phyloP scores from a whole-genome alignment of 2,797 vertebrate species.

The Diplodus puntazzo region DNA sequence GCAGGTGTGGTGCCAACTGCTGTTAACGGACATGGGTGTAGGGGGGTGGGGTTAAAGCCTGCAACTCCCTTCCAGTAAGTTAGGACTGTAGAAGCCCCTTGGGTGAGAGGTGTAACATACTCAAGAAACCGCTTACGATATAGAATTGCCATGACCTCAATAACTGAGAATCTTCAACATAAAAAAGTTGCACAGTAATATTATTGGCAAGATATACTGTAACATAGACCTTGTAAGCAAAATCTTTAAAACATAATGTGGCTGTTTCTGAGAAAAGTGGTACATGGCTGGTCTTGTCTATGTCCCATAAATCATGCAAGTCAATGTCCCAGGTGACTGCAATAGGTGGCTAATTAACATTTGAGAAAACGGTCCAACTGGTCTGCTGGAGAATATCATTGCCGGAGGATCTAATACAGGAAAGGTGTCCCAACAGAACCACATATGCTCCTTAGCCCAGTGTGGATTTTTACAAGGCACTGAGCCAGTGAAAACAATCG shows the following conservation, averaged over 20 bases:
- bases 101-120: no score
- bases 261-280: not conserved
- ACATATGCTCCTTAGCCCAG: slow-evolving; percentile 43
- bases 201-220: not conserved
- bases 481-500: slow-evolving; percentile 11
- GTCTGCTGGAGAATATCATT: slow-evolving; percentile 24
- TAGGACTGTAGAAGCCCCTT: no score
- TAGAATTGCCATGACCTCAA: no score
- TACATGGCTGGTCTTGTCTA: not conserved
- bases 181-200: no score
- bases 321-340: slow-evolving; percentile 24
- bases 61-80: no score
- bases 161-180: no score
- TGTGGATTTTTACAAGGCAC: slow-evolving; percentile 4
- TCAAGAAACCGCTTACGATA: no score
- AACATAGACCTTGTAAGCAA: not conserved
- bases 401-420: slow-evolving; percentile 44
- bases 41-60: no score
- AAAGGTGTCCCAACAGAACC: slow-evolving; percentile 26
- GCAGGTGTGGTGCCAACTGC: no score
- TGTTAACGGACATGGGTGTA: no score
- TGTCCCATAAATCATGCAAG: slow-evolving; percentile 31
- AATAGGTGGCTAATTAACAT: slow-evolving; percentile 51
- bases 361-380: slow-evolving; percentile 47
- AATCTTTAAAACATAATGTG: not conserved